Evolutionary conservation across 2,113 vertebrate species (phyloP), one percentile per base, ranked within the genome.

Genomic region (Toxotes jaculatrix): DNA sequence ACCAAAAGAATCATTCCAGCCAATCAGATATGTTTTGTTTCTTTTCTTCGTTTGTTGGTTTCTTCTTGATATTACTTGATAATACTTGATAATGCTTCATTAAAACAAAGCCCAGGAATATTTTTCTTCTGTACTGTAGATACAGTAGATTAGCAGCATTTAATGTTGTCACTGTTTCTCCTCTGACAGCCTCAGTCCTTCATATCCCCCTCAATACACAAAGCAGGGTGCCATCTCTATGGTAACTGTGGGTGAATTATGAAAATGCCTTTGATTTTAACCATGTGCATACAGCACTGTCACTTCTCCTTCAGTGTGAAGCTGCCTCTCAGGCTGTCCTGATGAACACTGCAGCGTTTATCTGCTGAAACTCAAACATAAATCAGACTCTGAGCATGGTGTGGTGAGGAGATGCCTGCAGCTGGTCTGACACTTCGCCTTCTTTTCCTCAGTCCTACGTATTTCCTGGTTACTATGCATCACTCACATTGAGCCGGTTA

Each of bases 171-270:
- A 38, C 60, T 23, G 69, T n/a, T 69, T 57, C 67, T 74, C 63
- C 74, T 71, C 60, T 60, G 80, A 77, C 65, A 71, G 77, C 72
- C 11, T 5, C 86, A 64, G 75, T 51, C 68, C 74, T 74, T 79
- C 80, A 40, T 60, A 32, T 74, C 45, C 76, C 45, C 73, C 62
- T 74, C 81, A 36, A 11, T 64, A 40, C 45, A n/a, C 60, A 73
- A 34, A 74, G 71, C 31, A 23, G 60, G 62, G 23, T 31, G 43
- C 71, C 84, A 89, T 93, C 85, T 83, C 92, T 89, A 89, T 93
- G 87, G 91, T 85, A 92, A 92, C 93, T 16, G 79, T 59, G 66
- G 68, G 21, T 69, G 68, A 80, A 64, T 84, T 73, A 74, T 88
- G 77, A 83, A 80, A 82, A 23, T 63, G 53, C 62, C 21, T 83